Evolutionary conservation across 1,140 invertebrate genomes (phyloP).

Genomic region (Cydia fagiglandana): DNA sequence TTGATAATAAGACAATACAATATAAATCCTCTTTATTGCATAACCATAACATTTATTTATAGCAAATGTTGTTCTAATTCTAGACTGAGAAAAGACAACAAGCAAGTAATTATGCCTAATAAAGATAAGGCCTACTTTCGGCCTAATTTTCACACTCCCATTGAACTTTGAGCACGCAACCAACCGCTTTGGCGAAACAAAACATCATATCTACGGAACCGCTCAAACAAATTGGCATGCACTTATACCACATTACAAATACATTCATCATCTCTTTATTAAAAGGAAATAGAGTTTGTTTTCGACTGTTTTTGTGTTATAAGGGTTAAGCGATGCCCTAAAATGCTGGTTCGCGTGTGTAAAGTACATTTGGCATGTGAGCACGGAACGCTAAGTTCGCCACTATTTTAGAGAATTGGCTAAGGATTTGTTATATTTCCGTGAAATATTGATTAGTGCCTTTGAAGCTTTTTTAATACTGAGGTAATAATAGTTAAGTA

Average conservation of each 20-base stretch:
- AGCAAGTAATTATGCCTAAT: neutral
- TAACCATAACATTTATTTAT: too few species aligned
- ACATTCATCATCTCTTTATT: neutral
- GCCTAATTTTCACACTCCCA: neutral
- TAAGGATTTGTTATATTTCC: neutral
- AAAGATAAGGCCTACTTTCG: neutral
- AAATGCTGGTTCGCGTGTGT: neutral
- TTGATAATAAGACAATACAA: too few species aligned
- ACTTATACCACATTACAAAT: neutral
- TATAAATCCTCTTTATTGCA: too few species aligned
- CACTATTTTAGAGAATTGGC: conserved; percentile 1
- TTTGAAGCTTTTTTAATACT: too few species aligned
- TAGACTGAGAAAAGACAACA: neutral
- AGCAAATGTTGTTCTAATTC: too few species aligned
- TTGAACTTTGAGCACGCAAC: neutral
- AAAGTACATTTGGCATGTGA: neutral
- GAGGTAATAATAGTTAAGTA: too few species aligned
- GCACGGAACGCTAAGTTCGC: neutral
- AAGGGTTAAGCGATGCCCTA: neutral
- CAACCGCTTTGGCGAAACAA: conserved; percentile 2
- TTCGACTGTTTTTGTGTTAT: neutral
- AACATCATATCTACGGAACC: neutral
- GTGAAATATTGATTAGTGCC: neutral
- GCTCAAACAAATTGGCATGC: conserved; percentile 6
- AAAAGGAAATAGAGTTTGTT: neutral